phyloP scores from a whole-genome alignment of 2,888 invertebrate genomes.

The Sacculina carcini region DNA sequence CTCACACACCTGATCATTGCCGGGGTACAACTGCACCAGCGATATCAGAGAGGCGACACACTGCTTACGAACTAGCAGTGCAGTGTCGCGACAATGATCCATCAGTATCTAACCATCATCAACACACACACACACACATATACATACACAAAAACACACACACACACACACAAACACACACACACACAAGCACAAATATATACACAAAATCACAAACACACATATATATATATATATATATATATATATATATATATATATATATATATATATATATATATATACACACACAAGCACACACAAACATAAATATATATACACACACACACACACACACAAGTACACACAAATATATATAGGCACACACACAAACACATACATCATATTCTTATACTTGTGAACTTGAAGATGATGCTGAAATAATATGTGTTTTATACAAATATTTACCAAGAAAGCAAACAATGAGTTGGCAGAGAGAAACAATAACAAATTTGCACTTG shows the following conservation, averaged over 20 bases:
- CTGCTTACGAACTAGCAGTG: constrained; percentile 20
- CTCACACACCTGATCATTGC: constrained; percentile 20
- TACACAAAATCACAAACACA: not conserved
- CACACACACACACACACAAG: not conserved
- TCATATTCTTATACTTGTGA: too few species aligned
- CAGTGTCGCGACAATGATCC: not conserved
- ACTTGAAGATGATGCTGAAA: too few species aligned
- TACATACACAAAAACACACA: not conserved
- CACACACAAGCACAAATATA: not conserved
- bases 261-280: not conserved
- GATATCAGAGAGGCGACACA: constrained; percentile 26
- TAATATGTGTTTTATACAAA: too few species aligned
- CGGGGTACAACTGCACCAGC: constrained; percentile 23
- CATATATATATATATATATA: not conserved
- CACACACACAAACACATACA: not conserved
- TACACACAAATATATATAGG: not conserved
- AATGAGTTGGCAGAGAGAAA: too few species aligned
- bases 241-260: not conserved
- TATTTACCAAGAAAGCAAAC: not conserved
- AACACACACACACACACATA: not conserved
- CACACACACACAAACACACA: not conserved
- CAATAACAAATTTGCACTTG: too few species aligned
- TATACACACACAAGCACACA: not conserved
- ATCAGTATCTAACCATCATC: not conserved
- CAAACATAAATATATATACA: not conserved